These are phyloP conservation scores for Drosophila fulvimacula DNA, from an alignment of 2,888 invertebrate genomes.

Conservation along the genomic window DNA sequence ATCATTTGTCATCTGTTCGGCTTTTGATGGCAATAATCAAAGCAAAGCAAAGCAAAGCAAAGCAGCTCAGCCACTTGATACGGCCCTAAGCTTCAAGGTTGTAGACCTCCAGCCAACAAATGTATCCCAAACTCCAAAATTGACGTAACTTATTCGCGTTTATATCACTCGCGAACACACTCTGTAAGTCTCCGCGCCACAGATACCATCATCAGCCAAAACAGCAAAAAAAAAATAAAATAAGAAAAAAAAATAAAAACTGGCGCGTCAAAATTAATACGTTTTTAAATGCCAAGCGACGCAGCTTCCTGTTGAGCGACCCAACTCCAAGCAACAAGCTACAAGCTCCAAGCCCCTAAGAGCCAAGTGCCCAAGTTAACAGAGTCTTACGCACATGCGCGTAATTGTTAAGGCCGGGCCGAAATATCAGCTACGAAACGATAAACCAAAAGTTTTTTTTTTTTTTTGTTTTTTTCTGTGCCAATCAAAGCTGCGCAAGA, in stretches of 20 bases:
- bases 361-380: slow-evolving; percentile 49
- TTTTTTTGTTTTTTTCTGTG: slow-evolving; percentile 34
- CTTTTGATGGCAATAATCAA: slow-evolving; percentile 72
- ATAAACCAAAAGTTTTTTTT: slow-evolving; percentile 47
- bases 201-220: slow-evolving; percentile 74
- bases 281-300: slow-evolving; percentile 79
- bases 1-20: slow-evolving; percentile 71
- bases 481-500: slow-evolving; percentile 45
- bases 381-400: slow-evolving; percentile 77
- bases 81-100: slow-evolving; percentile 59
- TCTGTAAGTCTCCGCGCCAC: slow-evolving; percentile 50
- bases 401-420: slow-evolving; percentile 64
- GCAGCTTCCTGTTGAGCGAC: slow-evolving; percentile 74
- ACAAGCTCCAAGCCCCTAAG: slow-evolving; percentile 8
- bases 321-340: slow-evolving; percentile 11
- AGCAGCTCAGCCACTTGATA: slow-evolving; percentile 29
- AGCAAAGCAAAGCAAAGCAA: slow-evolving; percentile 42
- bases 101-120: slow-evolving; percentile 61
- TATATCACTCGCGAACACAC: slow-evolving; percentile 64
- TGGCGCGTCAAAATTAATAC: slow-evolving; percentile 79
- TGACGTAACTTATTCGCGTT: slow-evolving; percentile 81
- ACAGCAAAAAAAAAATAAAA: slow-evolving; percentile 10
- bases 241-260: slow-evolving; percentile 28
- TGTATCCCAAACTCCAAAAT: slow-evolving; percentile 37
- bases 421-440: slow-evolving; percentile 11